phyloP scores from a whole-genome alignment of 2,888 invertebrate species.

The Campoplex nolae region DNA sequence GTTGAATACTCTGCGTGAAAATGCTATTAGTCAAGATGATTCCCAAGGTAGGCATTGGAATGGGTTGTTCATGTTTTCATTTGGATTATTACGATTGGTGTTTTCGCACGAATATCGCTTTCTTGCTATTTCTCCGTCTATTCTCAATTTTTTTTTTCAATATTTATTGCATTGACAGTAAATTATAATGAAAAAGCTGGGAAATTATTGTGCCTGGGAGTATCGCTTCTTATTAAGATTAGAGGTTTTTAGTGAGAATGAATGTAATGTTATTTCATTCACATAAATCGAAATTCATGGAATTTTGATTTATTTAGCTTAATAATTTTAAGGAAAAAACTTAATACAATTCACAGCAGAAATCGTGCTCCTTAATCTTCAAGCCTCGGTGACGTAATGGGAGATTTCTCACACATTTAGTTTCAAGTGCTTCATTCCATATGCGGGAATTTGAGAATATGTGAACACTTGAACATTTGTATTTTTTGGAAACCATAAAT shows the following conservation, averaged over 20 bases:
- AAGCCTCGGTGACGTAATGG: too few relatives aligned
- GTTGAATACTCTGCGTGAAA: constrained; percentile 45
- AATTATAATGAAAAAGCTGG: neutral
- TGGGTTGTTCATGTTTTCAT: constrained; percentile 20
- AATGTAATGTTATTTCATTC: neutral
- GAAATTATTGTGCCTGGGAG: neutral
- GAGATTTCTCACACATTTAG: too few relatives aligned
- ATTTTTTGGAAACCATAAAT: too few relatives aligned
- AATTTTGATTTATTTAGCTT: neutral
- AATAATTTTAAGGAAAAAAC: neutral
- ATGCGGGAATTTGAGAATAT: too few relatives aligned
- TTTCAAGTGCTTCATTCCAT: too few relatives aligned
- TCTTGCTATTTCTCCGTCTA: neutral
- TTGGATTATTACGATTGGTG: constrained; percentile 6
- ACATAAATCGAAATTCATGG: neutral
- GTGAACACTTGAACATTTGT: too few relatives aligned
- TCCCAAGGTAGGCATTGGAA: constrained; percentile 62
- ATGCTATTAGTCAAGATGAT: constrained; percentile 53
- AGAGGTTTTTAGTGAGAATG: neutral
- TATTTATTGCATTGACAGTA: neutral
- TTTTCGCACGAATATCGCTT: constrained; percentile 30
- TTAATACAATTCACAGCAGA: neutral
- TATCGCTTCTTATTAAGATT: neutral
- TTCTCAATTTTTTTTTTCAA: neutral
- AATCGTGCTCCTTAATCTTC: neutral